Base-by-base conservation (phyloP, 2,888 invertebrate genomes). In the Nemoura dubitans region DNA sequence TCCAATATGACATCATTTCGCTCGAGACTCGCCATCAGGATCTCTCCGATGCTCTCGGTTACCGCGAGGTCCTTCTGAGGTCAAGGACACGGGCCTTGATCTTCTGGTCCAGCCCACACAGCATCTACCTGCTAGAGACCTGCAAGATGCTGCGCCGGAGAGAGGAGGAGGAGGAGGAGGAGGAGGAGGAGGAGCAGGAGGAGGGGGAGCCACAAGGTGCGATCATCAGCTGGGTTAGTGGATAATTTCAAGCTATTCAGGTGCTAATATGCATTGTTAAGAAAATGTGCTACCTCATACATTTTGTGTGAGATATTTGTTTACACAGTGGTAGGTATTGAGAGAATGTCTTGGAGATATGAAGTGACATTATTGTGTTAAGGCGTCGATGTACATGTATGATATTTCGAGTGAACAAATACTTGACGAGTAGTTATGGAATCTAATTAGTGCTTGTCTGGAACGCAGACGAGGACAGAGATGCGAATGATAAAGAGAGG, bases 221-320 rank as follows among this genome's bases (percentile, higher is more conserved):
- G n/a, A 30, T 27, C 81, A 30, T 81, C 81, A 81, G 81, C 28
- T 81, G 81, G 30, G 6, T 28, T n/a, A n/a, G 81, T 7, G 28
- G 81, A 30, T 81, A 81, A 81, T 81, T 81, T 30, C 81, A 28
- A 81, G 2, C 81, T 30, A 81, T 81, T 81, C 81, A 81, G 81
- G 10, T 81, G 81, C 81, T 81, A 81, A 81, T 81, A 30, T 81
- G 26, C 81, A 81, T 81, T 81, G 81, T 81, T 81, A 81, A 5
- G 81, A 81, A 30, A 81, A 81, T 81, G n/a, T 81, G 81, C 81
- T 81, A 81, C 81, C 81, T 81, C 81, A 81, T 81, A 29, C 78
- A 78, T 28, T 25, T n/a, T 78, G 26, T 26, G n/a, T 78, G 26
- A 78, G 28, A 78, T 27, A 28, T 78, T 26, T 78, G 27, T 78